Evolutionary conservation across 1,140 invertebrate genomes (phyloP).

Genomic region (Bombus superbus): DNA sequence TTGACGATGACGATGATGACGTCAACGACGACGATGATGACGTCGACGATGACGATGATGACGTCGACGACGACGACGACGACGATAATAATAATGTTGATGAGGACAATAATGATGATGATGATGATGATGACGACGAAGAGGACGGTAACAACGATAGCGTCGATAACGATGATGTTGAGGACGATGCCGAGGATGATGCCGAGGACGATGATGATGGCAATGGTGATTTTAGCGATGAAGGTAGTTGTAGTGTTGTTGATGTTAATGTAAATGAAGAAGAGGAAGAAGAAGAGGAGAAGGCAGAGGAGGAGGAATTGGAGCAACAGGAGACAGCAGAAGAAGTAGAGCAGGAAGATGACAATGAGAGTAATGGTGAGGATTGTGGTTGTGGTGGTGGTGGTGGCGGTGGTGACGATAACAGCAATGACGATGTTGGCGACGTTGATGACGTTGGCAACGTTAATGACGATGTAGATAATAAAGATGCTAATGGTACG

Average conservation of each 20-base stretch:
- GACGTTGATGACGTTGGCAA: background rate
- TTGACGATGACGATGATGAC: background rate
- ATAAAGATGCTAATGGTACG: background rate
- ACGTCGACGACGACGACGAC: background rate
- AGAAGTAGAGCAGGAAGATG: background rate
- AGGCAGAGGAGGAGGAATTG: background rate
- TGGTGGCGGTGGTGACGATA: background rate
- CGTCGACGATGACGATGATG: rapidly evolving
- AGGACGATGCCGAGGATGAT: conserved; percentile 11
- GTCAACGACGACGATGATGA: background rate
- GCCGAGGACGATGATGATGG: background rate
- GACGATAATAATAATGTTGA: background rate
- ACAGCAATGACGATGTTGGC: background rate
- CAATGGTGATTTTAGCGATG: background rate
- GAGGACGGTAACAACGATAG: background rate
- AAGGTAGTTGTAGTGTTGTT: background rate
- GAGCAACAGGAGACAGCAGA: background rate
- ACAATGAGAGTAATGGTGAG: background rate
- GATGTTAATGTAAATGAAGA: background rate
- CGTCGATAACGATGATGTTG: background rate
- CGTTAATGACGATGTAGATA: background rate
- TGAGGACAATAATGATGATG: conserved; percentile 10
- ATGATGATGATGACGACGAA: conserved; percentile 57
- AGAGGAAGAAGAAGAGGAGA: background rate
- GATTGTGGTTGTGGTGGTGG: background rate